phyloP scores from a whole-genome alignment of 2,888 invertebrate species.

The Galerucella calmariensis region DNA sequence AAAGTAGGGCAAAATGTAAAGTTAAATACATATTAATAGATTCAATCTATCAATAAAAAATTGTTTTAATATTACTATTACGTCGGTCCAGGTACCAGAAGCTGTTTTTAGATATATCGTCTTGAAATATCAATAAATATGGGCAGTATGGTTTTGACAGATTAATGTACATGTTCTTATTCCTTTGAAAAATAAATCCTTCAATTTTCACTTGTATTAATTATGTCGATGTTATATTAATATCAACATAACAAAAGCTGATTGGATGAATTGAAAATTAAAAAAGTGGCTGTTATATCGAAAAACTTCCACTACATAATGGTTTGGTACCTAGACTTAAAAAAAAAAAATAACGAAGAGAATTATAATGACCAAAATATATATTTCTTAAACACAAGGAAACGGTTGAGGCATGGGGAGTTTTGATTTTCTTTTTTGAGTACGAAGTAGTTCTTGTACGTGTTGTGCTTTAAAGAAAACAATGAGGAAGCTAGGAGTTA shows the following conservation, averaged over 20 bases:
- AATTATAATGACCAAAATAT: slow-evolving; percentile 51
- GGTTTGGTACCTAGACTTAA: slow-evolving; percentile 24
- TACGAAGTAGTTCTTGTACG: slow-evolving; percentile 52
- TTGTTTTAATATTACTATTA: slow-evolving; percentile 45
- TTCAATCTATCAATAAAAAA: slow-evolving; percentile 50
- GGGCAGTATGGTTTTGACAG: too few species aligned
- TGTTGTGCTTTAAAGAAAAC: slow-evolving; percentile 53
- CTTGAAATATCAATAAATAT: neutral
- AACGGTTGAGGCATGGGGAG: slow-evolving; percentile 40
- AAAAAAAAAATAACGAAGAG: slow-evolving; percentile 29
- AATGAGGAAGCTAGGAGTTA: slow-evolving; percentile 49
- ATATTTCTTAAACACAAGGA: slow-evolving; percentile 41
- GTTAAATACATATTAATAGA: slow-evolving; percentile 46
- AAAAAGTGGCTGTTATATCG: slow-evolving; percentile 4
- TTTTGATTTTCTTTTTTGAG: slow-evolving; percentile 39
- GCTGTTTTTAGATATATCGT: slow-evolving; percentile 13
- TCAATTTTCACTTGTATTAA: too few species aligned
- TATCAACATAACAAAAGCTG: neutral
- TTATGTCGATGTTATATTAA: neutral
- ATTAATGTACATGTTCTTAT: too few species aligned
- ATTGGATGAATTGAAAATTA: neutral
- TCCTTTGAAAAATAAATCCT: too few species aligned
- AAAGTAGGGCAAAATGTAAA: slow-evolving; percentile 48
- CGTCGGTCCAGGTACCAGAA: slow-evolving; percentile 28
- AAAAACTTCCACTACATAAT: neutral